Percentiles rank a stretch among this genome's conserved stretches.
Evolutionary conservation across 2,797 vertebrate species (phyloP).

Genomic region (Lacerta bilineata): DNA sequence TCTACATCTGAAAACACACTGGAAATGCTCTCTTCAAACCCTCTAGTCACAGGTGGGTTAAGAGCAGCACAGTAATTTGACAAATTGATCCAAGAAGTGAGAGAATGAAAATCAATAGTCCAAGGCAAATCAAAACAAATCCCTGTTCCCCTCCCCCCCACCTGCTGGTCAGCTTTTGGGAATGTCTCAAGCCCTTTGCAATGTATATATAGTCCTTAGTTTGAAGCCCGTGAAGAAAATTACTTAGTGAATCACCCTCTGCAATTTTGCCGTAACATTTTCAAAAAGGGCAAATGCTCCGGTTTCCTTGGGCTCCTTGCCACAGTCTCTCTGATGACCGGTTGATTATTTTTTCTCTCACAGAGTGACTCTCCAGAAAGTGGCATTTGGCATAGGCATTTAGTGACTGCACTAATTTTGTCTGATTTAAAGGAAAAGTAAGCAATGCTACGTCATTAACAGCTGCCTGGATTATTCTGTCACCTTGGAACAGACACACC

Average conservation of each 20-base stretch:
- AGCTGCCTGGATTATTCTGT: slow-evolving; percentile 17
- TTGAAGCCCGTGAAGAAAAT: slow-evolving; percentile 9
- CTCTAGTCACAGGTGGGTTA: slow-evolving; percentile 8
- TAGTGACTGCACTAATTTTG: slow-evolving; percentile 27
- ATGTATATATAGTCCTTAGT: neutral
- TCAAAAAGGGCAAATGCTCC: slow-evolving; percentile 35
- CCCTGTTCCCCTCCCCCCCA: neutral
- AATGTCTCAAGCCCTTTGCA: slow-evolving; percentile 24
- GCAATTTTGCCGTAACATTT: slow-evolving; percentile 17
- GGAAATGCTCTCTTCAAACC: slow-evolving; percentile 1
- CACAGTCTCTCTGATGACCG: slow-evolving; percentile 20
- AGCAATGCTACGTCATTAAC: slow-evolving; percentile 36
- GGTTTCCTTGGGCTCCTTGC: slow-evolving; percentile 44
- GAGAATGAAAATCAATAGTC: neutral
- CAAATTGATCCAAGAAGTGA: neutral
- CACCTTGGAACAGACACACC: slow-evolving; percentile 21
- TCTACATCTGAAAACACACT: neutral
- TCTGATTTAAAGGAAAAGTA: neutral
- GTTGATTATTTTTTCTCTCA: slow-evolving; percentile 33
- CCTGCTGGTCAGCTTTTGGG: slow-evolving; percentile 17
- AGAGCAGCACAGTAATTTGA: slow-evolving; percentile 31
- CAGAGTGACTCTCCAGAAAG: neutral
- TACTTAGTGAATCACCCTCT: slow-evolving; percentile 4
- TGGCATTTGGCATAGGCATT: fast-evolving
- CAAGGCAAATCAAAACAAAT: neutral